Evolutionary conservation across 2,888 invertebrate species (phyloP), one percentile per base, ranked within the genome.

Genomic region (Lathronympha strigana): DNA sequence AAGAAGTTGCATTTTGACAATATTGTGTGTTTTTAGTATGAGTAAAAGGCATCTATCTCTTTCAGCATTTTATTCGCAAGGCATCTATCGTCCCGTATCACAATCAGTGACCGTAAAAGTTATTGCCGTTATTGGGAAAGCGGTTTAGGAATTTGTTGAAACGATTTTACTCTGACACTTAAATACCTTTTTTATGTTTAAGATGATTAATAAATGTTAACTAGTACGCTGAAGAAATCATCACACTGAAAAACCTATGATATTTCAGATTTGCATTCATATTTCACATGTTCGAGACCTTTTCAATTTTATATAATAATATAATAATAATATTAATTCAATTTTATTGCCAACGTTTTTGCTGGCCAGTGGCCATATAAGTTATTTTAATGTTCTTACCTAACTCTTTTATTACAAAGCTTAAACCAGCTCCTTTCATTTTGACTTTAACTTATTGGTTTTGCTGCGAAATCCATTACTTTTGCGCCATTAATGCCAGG

Each of bases 401-500:
- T 45, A 67, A 62, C 67, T 62, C 67, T 67, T 67, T 67, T 62
- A 67, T 61, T 54, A 23, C 40, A 17, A 47, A 62, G 61, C 67
- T 61, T 51, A 61, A 47, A 62, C 38, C 38, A 43, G 50, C 61
- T 55, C 49, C 49, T 55, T 62, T 58, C 47, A 66, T 36, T 4
- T 61, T 54, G 60, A 61, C 66, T 54, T 61, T 61, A 66, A 66
- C 60, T 43, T 66, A 61, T 66, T 66, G 66, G 53, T 76, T 80
- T 81, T 78, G 74, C 67, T 67, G 70, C 69, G 75, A 76, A 75
- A 78, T 79, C 76, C 76, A 81, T 83, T 78, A 82, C 80, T 68
- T 68, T 72, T 71, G 71, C 78, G 74, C 82, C 80, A 86, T 86
- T 84, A 86, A 79, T 77, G 83, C 91, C 91, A 91, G 91, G 91